Evolutionary conservation across 2,113 vertebrate species (phyloP), one percentile per base, ranked within the genome.

Genomic region (Aix galericulata): DNA sequence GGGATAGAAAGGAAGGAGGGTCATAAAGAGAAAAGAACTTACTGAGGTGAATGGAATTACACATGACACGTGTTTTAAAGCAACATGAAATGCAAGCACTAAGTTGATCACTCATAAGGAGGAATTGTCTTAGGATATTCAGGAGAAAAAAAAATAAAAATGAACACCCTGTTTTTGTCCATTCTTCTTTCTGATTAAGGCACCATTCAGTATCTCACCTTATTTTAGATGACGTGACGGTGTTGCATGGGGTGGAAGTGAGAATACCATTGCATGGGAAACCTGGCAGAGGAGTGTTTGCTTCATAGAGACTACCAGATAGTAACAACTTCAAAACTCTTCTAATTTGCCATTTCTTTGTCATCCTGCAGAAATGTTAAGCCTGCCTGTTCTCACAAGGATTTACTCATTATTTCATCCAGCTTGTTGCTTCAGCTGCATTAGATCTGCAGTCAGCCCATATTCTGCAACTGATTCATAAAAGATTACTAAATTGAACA

Each of bases 401-500:
- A 66, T 87, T 94, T 86, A 79, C 31, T 38, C 5, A 15, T 42
- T 36, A 53, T 48, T 36, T 95, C 64, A 21, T 63, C 52, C 26
- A 76, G 17, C 14, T 73, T 23, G 25, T 66, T 89, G 38, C 50
- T 44, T 64, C 22, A 64, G 34, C 50, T 52, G 9, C 20, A 20
- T 42, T 53, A 48, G 46, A 40, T 82, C 53, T 74, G 29, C 16
- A 50, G 64, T 72, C 31, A 2, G 8, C 52, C 50, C 46, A 6
- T 71, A 13, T 74, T 81, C 74, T 59, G 62, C n/a, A 34, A 52
- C 34, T 66, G 25, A 73, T 52, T 81, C 56, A 60, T 74, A 58
- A 60, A 75, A 58, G n/a, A 66, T 81, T 92, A 89, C 86, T 78
- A 53, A 90, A 71, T 79, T 74, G n/a, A 69, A 18, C 87, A 22